phyloP scores from a whole-genome alignment of 2,888 invertebrate genomes.

The Oxycera nigricornis region DNA sequence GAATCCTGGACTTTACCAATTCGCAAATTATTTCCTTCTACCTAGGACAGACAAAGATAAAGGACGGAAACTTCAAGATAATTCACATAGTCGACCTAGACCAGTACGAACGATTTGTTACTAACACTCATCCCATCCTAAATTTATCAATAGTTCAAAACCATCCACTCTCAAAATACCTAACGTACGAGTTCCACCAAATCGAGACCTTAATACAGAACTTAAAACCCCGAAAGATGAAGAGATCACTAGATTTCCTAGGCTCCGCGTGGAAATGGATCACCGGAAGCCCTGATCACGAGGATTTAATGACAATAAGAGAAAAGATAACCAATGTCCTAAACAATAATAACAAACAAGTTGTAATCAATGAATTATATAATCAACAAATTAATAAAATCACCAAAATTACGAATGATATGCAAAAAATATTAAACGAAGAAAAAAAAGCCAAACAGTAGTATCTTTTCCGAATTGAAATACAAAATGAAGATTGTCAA shows the following conservation, averaged over 20 bases:
- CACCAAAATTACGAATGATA: conserved; percentile 5
- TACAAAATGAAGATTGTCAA: conserved; percentile 43
- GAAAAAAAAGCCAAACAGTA: neutral
- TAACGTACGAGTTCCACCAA: neutral
- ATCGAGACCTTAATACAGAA: neutral
- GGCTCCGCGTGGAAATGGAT: neutral
- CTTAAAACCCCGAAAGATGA: conserved; percentile 1
- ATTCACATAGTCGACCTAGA: conserved; percentile 9
- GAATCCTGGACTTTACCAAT: conserved; percentile 7
- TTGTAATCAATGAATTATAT: conserved; percentile 12
- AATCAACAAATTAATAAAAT: conserved; percentile 26
- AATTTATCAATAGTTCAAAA: neutral
- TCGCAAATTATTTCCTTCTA: conserved; percentile 1
- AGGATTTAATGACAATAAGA: neutral
- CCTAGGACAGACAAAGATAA: neutral
- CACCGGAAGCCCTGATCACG: conserved; percentile 12
- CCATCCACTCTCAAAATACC: neutral
- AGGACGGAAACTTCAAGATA: conserved; percentile 11
- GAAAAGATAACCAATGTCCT: neutral
- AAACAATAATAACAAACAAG: conserved; percentile 18
- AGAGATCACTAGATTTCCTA: neutral
- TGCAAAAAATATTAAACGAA: neutral
- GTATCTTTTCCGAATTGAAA: too few species aligned
- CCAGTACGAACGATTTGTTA: conserved; percentile 12
- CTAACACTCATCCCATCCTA: conserved; percentile 9